Evolutionary conservation across 1,140 invertebrate species (phyloP).

Genomic region (Aphelenchoides avenae): DNA sequence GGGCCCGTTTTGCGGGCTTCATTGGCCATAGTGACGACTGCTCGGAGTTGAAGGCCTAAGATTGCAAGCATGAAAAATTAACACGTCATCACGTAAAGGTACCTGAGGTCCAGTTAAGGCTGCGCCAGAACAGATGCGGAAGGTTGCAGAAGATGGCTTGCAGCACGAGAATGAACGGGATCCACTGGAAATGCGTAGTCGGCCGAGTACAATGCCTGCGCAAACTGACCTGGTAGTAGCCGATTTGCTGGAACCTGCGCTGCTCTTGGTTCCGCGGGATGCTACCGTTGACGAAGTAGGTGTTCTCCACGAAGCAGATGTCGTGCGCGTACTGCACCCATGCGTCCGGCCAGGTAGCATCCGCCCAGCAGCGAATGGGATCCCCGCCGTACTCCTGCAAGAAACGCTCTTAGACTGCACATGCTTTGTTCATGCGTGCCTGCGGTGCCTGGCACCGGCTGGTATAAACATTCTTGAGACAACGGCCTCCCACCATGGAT

Average conservation of each 20-base stretch:
- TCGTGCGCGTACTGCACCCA: slow-evolving; percentile 37
- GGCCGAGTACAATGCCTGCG: neutral
- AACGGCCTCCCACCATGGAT: no score
- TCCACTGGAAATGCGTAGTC: slow-evolving; percentile 28
- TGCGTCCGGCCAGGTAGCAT: slow-evolving; percentile 20
- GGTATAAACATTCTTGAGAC: neutral
- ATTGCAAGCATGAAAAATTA: neutral
- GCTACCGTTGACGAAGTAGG: slow-evolving; percentile 19
- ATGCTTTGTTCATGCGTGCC: neutral
- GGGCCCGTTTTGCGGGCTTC: slow-evolving; percentile 4
- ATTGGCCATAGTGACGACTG: slow-evolving; percentile 34
- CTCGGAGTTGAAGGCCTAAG: slow-evolving; percentile 37
- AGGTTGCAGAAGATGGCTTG: slow-evolving; percentile 32
- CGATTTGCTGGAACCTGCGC: slow-evolving; percentile 12
- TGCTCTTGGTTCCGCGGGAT: neutral
- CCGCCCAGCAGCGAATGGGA: slow-evolving; percentile 31
- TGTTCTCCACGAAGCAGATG: slow-evolving; percentile 38
- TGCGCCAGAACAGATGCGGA: slow-evolving; percentile 31
- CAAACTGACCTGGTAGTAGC: slow-evolving; percentile 19
- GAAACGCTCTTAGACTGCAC: neutral
- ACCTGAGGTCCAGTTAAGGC: slow-evolving; percentile 30
- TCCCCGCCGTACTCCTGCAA: slow-evolving; percentile 5
- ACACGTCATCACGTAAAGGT: neutral
- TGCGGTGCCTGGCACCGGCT: neutral
- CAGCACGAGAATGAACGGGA: slow-evolving; percentile 31